Percentiles rank a stretch among this genome's conserved stretches.
phyloP scores from a whole-genome alignment of 1,140 invertebrate genomes.

The Tribolium madens region DNA sequence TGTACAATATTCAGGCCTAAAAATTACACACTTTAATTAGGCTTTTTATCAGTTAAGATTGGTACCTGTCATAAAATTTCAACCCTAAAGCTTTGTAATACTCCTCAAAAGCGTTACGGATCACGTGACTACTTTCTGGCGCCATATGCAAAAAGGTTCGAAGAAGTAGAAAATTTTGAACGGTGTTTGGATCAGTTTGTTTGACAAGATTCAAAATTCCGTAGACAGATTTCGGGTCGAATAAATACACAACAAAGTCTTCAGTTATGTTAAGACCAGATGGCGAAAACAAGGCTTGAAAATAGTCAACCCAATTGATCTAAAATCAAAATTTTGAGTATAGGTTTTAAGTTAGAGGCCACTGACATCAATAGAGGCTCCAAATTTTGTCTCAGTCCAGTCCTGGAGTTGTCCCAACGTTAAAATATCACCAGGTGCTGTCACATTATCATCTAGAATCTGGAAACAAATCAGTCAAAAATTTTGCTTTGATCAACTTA shows the following conservation, averaged over 20 bases:
- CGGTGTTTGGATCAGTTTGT: constrained; percentile 50
- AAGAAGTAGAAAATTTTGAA: constrained; percentile 60
- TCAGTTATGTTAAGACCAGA: constrained; percentile 53
- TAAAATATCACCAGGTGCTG: constrained; percentile 5
- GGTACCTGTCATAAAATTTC: neutral
- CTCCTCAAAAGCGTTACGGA: constrained; percentile 53
- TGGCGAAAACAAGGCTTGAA: constrained; percentile 50
- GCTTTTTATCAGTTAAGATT: neutral
- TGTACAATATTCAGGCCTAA: constrained; percentile 60
- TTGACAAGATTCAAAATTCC: constrained; percentile 57
- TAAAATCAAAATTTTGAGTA: constrained; percentile 48
- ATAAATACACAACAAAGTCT: constrained; percentile 45
- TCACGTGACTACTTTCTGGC: constrained; percentile 55
- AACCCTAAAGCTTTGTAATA: constrained; percentile 48
- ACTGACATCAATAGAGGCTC: constrained; percentile 20
- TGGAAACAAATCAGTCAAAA: constrained; percentile 24
- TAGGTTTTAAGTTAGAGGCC: neutral
- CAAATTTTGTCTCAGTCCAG: constrained; percentile 58
- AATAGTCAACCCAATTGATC: constrained; percentile 62
- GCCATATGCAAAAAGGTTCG: constrained; percentile 57
- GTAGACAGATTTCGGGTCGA: constrained; percentile 42
- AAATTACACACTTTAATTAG: constrained; percentile 1
- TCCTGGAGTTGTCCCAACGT: constrained; percentile 57
- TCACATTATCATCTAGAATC: constrained; percentile 47
- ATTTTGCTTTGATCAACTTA: constrained; percentile 13